phyloP scores from a whole-genome alignment of 2,113 vertebrate species.

The Burhinus bistriatus region DNA sequence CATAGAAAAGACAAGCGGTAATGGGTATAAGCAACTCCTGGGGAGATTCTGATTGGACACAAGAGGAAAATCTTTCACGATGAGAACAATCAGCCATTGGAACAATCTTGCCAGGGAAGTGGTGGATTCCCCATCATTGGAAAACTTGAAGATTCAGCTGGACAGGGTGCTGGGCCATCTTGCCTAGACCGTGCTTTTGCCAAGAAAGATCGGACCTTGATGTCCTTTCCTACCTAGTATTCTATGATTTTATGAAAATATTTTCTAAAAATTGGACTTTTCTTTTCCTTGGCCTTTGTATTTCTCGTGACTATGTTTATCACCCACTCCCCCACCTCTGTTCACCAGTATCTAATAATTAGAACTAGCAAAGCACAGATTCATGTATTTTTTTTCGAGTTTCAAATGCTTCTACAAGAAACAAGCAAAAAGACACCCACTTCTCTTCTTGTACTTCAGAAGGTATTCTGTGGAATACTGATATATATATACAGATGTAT shows the following conservation, averaged over 20 bases:
- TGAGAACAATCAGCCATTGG: background rate
- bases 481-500: background rate
- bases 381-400: background rate
- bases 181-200: background rate
- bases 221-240: background rate
- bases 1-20: background rate
- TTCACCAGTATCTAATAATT: background rate
- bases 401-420: background rate
- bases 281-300: background rate
- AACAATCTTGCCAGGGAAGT: background rate
- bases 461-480: background rate
- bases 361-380: background rate
- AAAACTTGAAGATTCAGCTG: background rate
- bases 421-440: background rate
- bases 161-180: background rate
- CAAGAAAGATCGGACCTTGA: background rate
- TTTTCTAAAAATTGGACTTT: background rate
- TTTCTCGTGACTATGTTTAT: background rate
- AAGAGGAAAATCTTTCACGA: background rate
- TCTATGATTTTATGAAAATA: background rate
- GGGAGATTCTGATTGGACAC: too few species aligned
- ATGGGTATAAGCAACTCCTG: background rate
- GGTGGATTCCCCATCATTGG: background rate
- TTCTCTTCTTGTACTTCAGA: background rate
- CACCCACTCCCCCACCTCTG: fast-evolving